Base-by-base conservation (phyloP, 2,888 invertebrate genomes). In the Gastrophysa polygoni region DNA sequence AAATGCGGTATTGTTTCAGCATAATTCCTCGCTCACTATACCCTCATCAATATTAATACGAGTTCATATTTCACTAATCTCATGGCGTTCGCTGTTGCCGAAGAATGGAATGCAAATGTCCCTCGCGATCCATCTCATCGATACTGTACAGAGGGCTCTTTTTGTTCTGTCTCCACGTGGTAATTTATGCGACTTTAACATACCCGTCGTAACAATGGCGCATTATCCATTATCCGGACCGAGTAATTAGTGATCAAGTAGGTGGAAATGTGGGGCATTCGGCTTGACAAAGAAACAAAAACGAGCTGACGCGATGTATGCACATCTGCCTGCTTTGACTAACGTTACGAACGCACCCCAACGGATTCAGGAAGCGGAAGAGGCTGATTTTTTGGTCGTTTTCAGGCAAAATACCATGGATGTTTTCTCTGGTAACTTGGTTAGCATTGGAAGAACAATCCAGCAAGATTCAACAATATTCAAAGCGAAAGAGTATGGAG, bases 171-270 rank as follows among this genome's bases (percentile, higher is more conserved):
- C 57, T 64, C 61, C 59, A 75, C 14, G 14, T n/a, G 77, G 77
- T 78, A 79, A 80, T 79, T 77, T 80, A 80, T 79, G 79, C 79
- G 78, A 80, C 77, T 79, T 79, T 78, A 80, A 79, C 77, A 78
- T 77, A 79, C 77, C 76, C 71, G 70, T 70, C 73, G 77, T 70
- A 77, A 78, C 77, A 78, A 79, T 77, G 73, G 78, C 71, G 72
- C 71, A 76, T 77, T 78, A 77, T 79, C 74, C 71, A 75, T 77
- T 77, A 77, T 79, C 74, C 77, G 73, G 71, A 70, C 71, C 72
- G 75, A 77, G 80, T 81, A 81, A 81, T 81, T 81, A 81, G 81
- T 77, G 80, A 80, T 80, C 80, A 80, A 81, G 81, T 81, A 80
- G 80, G 80, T 80, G 80, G 80, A 81, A 81, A 81, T 81, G 70